These are phyloP conservation scores for Noctua pronuba DNA, from an alignment of 2,888 invertebrate species.

Conservation along the genomic window DNA sequence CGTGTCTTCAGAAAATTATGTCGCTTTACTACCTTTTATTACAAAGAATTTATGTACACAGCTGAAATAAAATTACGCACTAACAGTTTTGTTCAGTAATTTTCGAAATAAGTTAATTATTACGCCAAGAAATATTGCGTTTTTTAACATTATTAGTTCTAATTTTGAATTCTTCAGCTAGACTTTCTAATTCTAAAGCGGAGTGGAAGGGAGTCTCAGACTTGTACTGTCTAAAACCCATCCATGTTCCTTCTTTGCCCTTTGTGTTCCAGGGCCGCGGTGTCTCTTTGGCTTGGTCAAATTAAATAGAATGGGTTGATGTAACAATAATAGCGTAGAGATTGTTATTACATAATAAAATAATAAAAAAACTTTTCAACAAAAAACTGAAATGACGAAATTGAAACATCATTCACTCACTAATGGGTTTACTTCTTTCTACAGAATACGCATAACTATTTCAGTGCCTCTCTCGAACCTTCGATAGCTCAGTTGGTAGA, in stretches of 20 bases:
- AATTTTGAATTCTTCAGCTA: conserved; percentile 35
- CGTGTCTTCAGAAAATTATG: background rate
- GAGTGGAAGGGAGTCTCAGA: too few species aligned
- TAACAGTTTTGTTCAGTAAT: conserved; percentile 9
- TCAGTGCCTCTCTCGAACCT: conserved; percentile 64
- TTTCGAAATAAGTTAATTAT: conserved; percentile 37
- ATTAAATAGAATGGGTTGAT: background rate
- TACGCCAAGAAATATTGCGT: conserved; percentile 37
- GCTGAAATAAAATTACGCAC: conserved; percentile 46
- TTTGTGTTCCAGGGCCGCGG: too few species aligned
- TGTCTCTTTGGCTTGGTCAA: too few species aligned
- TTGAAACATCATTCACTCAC: background rate
- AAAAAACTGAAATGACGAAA: background rate
- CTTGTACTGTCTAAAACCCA: too few species aligned
- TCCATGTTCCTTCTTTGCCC: too few species aligned
- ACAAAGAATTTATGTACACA: conserved; percentile 46
- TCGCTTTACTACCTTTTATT: background rate
- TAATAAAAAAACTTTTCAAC: background rate
- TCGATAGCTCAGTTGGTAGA: conserved; percentile 91
- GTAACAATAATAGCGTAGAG: background rate
- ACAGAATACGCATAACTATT: conserved; percentile 14
- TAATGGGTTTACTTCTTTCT: background rate
- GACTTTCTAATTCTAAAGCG: conserved; percentile 27
- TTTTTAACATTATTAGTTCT: conserved; percentile 28
- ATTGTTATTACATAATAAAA: background rate